Evolutionary conservation across 2,797 vertebrate genomes (phyloP).

Genomic region (Pangasius macronema): DNA sequence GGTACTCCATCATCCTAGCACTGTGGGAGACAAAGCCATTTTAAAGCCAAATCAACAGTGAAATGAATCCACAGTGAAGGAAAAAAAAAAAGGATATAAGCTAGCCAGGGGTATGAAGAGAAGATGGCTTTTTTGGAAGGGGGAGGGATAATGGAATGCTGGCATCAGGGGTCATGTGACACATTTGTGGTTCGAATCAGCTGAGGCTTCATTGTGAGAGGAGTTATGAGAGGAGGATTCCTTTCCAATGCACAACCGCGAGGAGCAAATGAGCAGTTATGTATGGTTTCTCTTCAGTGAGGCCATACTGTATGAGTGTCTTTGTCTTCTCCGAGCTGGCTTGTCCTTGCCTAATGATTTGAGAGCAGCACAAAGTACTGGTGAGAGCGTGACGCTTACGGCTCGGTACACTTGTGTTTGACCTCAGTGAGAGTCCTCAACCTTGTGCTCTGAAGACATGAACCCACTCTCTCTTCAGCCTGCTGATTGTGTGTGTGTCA

Average conservation of each 20-base stretch:
- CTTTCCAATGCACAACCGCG: slow-evolving; percentile 29
- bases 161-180: slow-evolving; percentile 62
- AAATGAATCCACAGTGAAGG: slow-evolving; percentile 32
- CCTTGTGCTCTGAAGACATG: slow-evolving; percentile 70
- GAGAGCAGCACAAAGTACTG: slow-evolving; percentile 94
- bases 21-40: slow-evolving; percentile 63
- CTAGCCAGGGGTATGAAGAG: slow-evolving; percentile 34
- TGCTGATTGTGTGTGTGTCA: slow-evolving; percentile 37
- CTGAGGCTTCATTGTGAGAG: slow-evolving; percentile 54
- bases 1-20: slow-evolving; percentile 80
- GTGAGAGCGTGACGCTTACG: slow-evolving; percentile 86
- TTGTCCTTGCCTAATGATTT: slow-evolving; percentile 66
- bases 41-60: slow-evolving; percentile 35
- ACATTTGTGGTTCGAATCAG: slow-evolving; percentile 53
- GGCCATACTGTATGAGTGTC: slow-evolving; percentile 35
- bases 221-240: slow-evolving; percentile 57
- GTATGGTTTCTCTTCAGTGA: slow-evolving; percentile 19
- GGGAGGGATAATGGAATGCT: slow-evolving; percentile 49
- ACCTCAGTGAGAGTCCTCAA: slow-evolving; percentile 83
- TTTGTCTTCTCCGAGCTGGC: slow-evolving; percentile 40
- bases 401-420: slow-evolving; percentile 96
- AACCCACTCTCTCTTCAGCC: slow-evolving; percentile 24
- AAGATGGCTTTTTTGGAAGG: slow-evolving; percentile 20
- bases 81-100: slow-evolving; percentile 21
- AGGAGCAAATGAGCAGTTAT: slow-evolving; percentile 22